Evolutionary conservation across 2,888 invertebrate genomes (phyloP), one percentile per base, ranked within the genome.

Genomic region (Augiades crinisus): DNA sequence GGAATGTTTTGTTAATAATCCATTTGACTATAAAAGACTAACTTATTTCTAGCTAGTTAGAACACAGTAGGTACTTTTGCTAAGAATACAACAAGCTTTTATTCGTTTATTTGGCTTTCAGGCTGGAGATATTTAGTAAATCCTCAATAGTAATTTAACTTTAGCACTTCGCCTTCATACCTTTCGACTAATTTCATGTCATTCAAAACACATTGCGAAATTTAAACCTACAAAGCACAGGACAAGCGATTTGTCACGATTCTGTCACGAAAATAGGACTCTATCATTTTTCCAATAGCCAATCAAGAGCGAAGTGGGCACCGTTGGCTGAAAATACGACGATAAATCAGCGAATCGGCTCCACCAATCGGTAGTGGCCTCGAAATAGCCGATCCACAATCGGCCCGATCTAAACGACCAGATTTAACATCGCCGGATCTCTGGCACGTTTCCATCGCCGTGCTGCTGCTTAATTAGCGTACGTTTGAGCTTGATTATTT

Each of bases 371-470:
- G 16, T 16, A 14, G 19, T n/a, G 19, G 41, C 49, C 41, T 50
- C 34, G 31, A 43, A 50, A 50, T 50, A 50, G 49, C 49, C 30
- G 31, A 40, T 40, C 36, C 21, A 43, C 57, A 49, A 57, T 54
- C 63, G 58, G 61, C 45, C 27, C 47, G 58, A 70, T 72, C 70
- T 66, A 61, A 64, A 63, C 62, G 59, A 61, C 60, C 60, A 61
- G 60, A 63, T 61, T 63, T 66, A 63, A 63, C 61, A 46, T 53
- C 57, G 50, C 54, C 63, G 66, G 64, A 76, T 79, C 73, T 79
- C 61, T 75, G 80, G 75, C 81, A 70, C 67, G 69, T 68, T 67
- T 75, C 75, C 72, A 72, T 58, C 27, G 49, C 40, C 33, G 36
- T 21, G 44, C 41, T 24, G 8, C 47, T 37, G 64, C 66, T 72